Base-by-base conservation (phyloP, 2,797 vertebrate genomes). In the Onychomys torridus region DNA sequence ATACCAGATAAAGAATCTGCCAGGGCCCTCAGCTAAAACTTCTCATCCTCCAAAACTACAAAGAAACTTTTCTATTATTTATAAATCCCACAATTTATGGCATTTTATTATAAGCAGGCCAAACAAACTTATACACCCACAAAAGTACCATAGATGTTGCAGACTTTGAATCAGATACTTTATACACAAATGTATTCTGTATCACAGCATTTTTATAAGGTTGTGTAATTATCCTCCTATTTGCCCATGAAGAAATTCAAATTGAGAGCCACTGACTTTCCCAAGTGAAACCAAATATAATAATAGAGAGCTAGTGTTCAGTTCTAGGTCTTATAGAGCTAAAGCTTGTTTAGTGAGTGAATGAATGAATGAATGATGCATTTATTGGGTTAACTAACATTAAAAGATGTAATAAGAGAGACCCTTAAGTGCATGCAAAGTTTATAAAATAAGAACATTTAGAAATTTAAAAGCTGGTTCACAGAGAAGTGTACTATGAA, bases 391-490 rank as follows among this genome's bases (percentile, higher is more conserved):
- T 34, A 88, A 73, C 69, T 57, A 89, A 85, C 32, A 4, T 10
- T n/a, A 93, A 65, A 94, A 75, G 86, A 89, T 94, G 34, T 71
- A 7, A 7, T 91, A 94, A n/a, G 17, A 10, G 6, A 77, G 40
- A 52, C 10, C 2, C 52, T 55, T 93, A 67, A 46, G 89, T 81
- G 5, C 81, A 83, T 23, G 17, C 5, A 19, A 78, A 40, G 6
- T 37, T 73, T 89, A 92, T 84, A 94, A 92, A 93, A 93, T 52
- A 92, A 78, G n/a, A 37, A 19, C 19, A 40, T 81, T 91, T 73
- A 78, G 71, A 82, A 34, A 90, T 91, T 86, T 67, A 81, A 95
- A 94, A 12, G 34, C 83, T 82, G 27, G 37, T 43, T 57, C 11
- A 82, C 25, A 63, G 61, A 93, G 83, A 90, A 88, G 27, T 86